Percentiles rank a stretch among this genome's conserved stretches.
These are phyloP conservation scores for Elymnias hypermnestra DNA, from an alignment of 1,140 invertebrate genomes.

Conservation along the genomic window DNA sequence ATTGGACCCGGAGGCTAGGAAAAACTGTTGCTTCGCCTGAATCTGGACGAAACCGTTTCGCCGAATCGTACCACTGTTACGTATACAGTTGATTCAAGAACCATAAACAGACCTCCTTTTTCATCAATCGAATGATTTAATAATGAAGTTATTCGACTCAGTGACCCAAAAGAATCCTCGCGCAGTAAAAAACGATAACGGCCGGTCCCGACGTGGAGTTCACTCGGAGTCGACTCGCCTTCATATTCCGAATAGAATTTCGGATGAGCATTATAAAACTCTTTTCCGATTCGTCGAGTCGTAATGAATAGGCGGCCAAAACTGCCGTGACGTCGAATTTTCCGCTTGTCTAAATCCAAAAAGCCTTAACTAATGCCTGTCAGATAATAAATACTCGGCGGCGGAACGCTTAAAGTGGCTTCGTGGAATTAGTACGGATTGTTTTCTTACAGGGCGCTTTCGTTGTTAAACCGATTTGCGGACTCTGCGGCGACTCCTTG, in stretches of 20 bases:
- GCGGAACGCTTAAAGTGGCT: slow-evolving; percentile 15
- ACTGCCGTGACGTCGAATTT: slow-evolving; percentile 23
- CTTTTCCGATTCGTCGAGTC: slow-evolving; percentile 17
- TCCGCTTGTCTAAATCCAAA: slow-evolving; percentile 23
- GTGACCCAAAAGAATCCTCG: neutral
- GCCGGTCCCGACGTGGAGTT: neutral
- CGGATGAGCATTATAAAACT: slow-evolving; percentile 24
- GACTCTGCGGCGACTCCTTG: neutral
- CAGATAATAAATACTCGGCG: slow-evolving; percentile 20
- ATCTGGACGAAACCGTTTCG: too few relatives aligned
- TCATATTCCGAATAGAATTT: slow-evolving; percentile 15
- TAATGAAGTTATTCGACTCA: slow-evolving; percentile 5
- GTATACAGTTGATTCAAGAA: too few relatives aligned
- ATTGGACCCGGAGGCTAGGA: too few relatives aligned
- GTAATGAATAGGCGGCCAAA: slow-evolving; percentile 21
- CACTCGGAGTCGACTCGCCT: slow-evolving; percentile 10
- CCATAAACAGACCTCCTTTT: too few relatives aligned
- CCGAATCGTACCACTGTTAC: too few relatives aligned
- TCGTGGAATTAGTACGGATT: slow-evolving; percentile 16
- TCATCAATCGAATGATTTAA: too few relatives aligned
- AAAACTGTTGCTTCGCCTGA: too few relatives aligned
- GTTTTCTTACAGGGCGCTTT: slow-evolving; percentile 13
- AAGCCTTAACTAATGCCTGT: slow-evolving; percentile 22
- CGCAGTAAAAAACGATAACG: neutral
- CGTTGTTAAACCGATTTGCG: neutral